phyloP scores from a whole-genome alignment of 2,113 vertebrate genomes.

The Sebastes fasciatus region DNA sequence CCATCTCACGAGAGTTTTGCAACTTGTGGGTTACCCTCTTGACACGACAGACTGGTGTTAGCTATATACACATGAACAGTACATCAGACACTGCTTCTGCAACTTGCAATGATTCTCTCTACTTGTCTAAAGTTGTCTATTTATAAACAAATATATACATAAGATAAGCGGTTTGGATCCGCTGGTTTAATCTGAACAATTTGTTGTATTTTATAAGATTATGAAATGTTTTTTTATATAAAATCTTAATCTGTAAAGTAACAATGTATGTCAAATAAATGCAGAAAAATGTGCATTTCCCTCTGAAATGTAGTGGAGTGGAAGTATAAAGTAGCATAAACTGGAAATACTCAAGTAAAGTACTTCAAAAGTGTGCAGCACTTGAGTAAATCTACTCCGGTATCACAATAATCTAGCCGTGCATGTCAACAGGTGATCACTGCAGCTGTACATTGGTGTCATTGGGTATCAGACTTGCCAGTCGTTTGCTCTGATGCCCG shows the following conservation, averaged over 20 bases:
- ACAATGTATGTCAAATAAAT: not conserved
- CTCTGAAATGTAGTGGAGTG: not conserved
- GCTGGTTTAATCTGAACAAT: not conserved
- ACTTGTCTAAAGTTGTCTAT: not conserved
- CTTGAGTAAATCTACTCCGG: not conserved
- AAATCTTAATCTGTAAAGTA: not conserved
- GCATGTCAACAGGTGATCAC: not conserved
- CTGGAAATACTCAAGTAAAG: not conserved
- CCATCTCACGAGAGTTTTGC: too few relatives aligned
- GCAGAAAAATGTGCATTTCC: not conserved
- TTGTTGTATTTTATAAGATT: not conserved
- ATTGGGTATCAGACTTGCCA: conserved; percentile 84
- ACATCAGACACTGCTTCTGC: not conserved
- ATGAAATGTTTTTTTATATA: not conserved
- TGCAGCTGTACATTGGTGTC: conserved; percentile 17
- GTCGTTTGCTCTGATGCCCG: conserved; percentile 77
- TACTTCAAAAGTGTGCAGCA: not conserved
- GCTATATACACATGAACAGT: not conserved
- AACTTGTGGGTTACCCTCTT: too few relatives aligned
- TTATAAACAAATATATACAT: too few relatives aligned
- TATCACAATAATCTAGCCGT: not conserved
- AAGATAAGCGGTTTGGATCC: not conserved
- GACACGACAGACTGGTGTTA: not conserved
- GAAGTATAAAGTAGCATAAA: not conserved
- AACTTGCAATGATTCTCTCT: not conserved